These are phyloP conservation scores for Micropoecilia bifurca DNA, from an alignment of 2,797 vertebrate species.

Conservation along the genomic window DNA sequence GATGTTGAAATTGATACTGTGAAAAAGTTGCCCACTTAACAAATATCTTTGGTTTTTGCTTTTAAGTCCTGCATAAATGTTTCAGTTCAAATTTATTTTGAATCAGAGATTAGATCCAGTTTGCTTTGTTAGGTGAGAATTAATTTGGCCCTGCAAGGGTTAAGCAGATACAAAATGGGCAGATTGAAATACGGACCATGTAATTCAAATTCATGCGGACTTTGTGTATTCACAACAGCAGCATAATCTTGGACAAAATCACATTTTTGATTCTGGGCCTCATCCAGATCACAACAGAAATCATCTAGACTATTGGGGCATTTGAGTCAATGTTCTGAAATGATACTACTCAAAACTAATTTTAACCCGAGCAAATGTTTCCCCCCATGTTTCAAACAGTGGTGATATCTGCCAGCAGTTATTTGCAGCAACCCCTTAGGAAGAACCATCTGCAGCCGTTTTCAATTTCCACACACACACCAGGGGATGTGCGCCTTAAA, in stretches of 20 bases:
- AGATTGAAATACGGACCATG: background rate
- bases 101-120: too few relatives aligned
- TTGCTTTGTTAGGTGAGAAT: background rate
- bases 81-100: too few relatives aligned
- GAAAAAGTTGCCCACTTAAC: too few relatives aligned
- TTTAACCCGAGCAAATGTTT: slow-evolving; percentile 58
- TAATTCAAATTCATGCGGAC: background rate
- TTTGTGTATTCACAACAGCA: background rate
- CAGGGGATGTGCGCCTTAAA: slow-evolving; percentile 76
- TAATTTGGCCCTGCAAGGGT: background rate
- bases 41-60: too few relatives aligned
- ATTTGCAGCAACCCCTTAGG: slow-evolving; percentile 79
- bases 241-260: background rate
- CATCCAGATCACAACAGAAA: background rate
- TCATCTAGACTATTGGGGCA: background rate
- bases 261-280: background rate
- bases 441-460: slow-evolving; percentile 78
- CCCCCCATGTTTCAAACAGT: slow-evolving; percentile 23
- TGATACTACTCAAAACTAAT: slow-evolving; percentile 28
- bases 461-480: slow-evolving; percentile 75
- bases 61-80: too few relatives aligned
- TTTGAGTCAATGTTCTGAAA: slow-evolving; percentile 14
- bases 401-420: slow-evolving; percentile 76
- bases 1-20: too few relatives aligned
- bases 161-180: background rate